These are phyloP conservation scores for Tyrannus savana DNA, from an alignment of 2,113 vertebrate genomes.

Conservation along the genomic window DNA sequence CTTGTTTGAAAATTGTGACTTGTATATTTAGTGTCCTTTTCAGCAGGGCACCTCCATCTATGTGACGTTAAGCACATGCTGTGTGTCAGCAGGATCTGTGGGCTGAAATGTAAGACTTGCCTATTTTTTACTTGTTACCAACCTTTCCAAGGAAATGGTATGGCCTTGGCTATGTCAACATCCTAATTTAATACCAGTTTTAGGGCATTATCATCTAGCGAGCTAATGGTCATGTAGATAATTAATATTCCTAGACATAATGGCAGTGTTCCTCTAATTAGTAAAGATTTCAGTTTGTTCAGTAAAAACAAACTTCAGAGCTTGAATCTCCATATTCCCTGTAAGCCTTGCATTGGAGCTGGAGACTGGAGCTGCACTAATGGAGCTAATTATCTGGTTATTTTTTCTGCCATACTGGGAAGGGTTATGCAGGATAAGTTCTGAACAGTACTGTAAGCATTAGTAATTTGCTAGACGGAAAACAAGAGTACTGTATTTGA, in stretches of 20 bases:
- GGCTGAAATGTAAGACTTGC: neutral
- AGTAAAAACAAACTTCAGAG: neutral
- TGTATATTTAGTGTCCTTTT: neutral
- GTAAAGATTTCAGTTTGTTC: neutral
- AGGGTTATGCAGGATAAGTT: neutral
- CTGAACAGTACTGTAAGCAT: neutral
- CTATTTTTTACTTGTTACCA: neutral
- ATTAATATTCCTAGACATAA: neutral
- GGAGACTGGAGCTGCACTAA: neutral
- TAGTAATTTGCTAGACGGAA: neutral
- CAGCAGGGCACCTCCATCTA: neutral
- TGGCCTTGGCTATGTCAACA: neutral
- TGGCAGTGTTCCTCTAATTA: neutral
- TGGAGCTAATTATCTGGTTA: neutral
- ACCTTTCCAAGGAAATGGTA: neutral
- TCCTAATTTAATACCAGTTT: neutral
- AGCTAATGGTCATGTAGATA: neutral
- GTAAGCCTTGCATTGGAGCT: neutral
- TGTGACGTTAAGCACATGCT: neutral
- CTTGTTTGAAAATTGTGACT: neutral
- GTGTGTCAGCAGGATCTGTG: neutral
- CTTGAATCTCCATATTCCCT: neutral
- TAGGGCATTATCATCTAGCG: neutral
- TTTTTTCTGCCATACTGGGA: neutral
- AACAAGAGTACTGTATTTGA: neutral